phyloP scores from a whole-genome alignment of 2,113 vertebrate species.

The Corythornis madagascariensis region DNA sequence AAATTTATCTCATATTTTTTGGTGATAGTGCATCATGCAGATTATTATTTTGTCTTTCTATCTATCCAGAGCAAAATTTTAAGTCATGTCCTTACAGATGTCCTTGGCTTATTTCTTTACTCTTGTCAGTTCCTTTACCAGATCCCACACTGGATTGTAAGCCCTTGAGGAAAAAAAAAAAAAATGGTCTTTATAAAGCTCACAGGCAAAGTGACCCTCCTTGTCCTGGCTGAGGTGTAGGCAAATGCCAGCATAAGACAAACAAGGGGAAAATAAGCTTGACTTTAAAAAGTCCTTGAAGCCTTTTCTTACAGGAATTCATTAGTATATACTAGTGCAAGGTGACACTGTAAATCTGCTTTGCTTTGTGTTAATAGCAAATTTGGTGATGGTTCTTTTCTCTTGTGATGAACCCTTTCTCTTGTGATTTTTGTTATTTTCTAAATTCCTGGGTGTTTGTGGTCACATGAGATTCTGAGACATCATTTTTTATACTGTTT shows the following conservation, averaged over 20 bases:
- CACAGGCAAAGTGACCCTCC: slow-evolving; percentile 2
- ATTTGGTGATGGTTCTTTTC: not conserved
- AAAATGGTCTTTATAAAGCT: not conserved
- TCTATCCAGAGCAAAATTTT: not conserved
- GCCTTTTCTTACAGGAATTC: not conserved
- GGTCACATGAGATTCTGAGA: not conserved
- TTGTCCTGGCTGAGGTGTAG: not conserved
- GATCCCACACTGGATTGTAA: not conserved
- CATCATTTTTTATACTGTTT: not conserved
- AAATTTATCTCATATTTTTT: not conserved
- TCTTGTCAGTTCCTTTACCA: not conserved
- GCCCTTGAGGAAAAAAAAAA: not conserved
- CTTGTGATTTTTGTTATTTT: slow-evolving; percentile 24
- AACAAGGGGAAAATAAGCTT: slow-evolving; percentile 14
- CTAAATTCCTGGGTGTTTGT: not conserved
- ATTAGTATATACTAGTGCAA: not conserved
- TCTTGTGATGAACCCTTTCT: not conserved
- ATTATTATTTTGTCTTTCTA: not conserved
- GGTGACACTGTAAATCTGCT: slow-evolving; percentile 4
- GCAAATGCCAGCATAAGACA: not conserved
- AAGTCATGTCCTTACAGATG: not conserved
- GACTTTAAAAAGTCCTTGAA: slow-evolving; percentile 51
- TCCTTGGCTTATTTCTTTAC: not conserved
- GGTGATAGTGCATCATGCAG: not conserved
- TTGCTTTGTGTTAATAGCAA: slow-evolving; percentile 2